Conservation (phyloP, 2,797 vertebrate species). For the Neostethus bicornis region DNA sequence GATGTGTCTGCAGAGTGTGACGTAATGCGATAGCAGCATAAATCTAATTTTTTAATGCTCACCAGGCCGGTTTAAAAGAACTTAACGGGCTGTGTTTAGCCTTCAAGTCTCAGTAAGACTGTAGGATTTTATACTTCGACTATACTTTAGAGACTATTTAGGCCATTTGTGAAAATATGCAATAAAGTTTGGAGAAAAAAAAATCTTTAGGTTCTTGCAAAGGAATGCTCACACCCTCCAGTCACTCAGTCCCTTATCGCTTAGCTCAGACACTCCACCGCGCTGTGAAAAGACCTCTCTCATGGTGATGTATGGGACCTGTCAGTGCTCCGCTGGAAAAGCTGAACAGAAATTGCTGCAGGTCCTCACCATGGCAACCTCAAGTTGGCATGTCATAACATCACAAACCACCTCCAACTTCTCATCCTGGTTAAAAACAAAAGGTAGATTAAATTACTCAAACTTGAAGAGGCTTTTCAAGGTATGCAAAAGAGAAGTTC, state of each 20-base stretch:
- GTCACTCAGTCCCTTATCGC: constrained; percentile 55
- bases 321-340: constrained; percentile 56
- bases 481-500: constrained; percentile 7
- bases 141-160: no score
- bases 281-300: constrained; percentile 46
- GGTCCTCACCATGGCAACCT: constrained; percentile 59
- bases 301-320: constrained; percentile 69
- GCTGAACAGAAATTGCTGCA: constrained; percentile 58
- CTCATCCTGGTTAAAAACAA: constrained; percentile 3
- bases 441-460: not conserved
- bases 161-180: no score
- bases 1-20: no score
- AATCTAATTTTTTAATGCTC: no score
- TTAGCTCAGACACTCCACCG: constrained; percentile 55
- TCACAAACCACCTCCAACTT: constrained; percentile 40
- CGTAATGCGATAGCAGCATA: no score
- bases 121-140: no score
- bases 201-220: constrained; percentile 32
- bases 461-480: constrained; percentile 10
- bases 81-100: no score
- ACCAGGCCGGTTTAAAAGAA: no score
- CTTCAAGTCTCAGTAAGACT: no score
- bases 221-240: constrained; percentile 29
- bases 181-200: constrained; percentile 26
- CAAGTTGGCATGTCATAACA: constrained; percentile 66